Evolutionary conservation across 2,797 vertebrate genomes (phyloP), one percentile per base, ranked within the genome.

Genomic region (Chaetophractus vellerosus): DNA sequence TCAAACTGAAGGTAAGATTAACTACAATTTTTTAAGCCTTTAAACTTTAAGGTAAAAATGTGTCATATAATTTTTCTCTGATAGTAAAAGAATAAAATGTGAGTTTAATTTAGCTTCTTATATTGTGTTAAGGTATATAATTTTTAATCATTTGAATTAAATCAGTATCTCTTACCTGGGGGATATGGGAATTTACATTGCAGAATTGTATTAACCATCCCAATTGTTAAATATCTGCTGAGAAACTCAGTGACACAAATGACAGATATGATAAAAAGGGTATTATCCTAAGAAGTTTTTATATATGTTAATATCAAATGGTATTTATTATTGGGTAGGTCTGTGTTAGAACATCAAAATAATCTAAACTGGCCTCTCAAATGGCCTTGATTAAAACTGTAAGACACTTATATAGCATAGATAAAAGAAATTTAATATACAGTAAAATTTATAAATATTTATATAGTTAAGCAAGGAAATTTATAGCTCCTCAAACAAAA

Each of bases 1-100:
- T 99, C 98, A 99, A 99, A 98, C 98, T 99, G 61, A 99, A 99
- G 99, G 99, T 99, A 93, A 82, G 98, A 96, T 68, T 94, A 19
- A 69, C 0, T 48, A 45, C 78, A 76, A n/a, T 86, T 97, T 95
- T 95, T 63, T 63, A 95, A 72, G 81, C 36, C 64, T 96, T 66
- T 81, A 87, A 96, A 59, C 78, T 88, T 19, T 78, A 50, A 82
- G 41, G 10, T 83, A 63, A 84, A 82, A 75, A 50, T 81, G 5
- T n/a, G 24, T n/a, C 50, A 45, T 23, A 50, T 55, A 79, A 3
- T 85, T 96, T 68, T 74, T 23, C 26, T 90, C 10, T 90, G 80
- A 74, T 11, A 71, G 6, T 83, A 89, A 48, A 59, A 59, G 21
- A 82, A n/a, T 75, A 21, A 88, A 96, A 75, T 55, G 11, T 26